Conservation (phyloP, 1,140 invertebrate species). For the Idris sp. region DNA sequence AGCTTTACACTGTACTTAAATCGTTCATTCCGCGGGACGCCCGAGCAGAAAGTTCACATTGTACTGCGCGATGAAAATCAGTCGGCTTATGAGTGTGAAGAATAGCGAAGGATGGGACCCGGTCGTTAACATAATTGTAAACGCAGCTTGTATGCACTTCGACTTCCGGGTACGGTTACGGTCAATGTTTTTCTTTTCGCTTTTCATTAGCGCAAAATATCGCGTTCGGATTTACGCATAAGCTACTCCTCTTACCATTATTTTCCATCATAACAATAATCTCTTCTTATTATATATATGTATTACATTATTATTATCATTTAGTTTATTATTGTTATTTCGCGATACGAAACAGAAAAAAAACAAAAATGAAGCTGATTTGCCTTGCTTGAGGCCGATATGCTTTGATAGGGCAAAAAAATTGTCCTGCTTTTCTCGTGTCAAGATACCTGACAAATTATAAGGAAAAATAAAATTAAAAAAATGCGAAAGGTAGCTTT, state of each 20-base stretch:
- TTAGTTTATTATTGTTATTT: no score
- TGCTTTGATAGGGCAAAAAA: slow-evolving; percentile 38
- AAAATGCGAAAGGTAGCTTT: no score
- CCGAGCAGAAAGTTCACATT: no score
- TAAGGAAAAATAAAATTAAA: no score
- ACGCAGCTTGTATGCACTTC: slow-evolving; percentile 20
- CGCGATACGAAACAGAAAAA: no score
- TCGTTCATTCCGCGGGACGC: slow-evolving; percentile 28
- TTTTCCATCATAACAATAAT: slow-evolving; percentile 7
- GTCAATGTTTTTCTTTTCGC: slow-evolving; percentile 22
- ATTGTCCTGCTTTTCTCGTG: slow-evolving; percentile 15
- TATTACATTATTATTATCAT: no score
- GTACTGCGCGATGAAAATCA: slow-evolving; percentile 32
- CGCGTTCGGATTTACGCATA: neutral
- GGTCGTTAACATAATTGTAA: slow-evolving; percentile 48
- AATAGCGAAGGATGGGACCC: slow-evolving; percentile 14
- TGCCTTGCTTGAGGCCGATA: slow-evolving; percentile 16
- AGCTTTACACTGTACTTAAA: slow-evolving; percentile 41
- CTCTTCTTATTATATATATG: no score
- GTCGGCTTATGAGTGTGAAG: slow-evolving; percentile 3
- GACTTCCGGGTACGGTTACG: slow-evolving; percentile 22
- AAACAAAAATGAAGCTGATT: no score
- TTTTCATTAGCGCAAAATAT: slow-evolving; percentile 32
- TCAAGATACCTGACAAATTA: no score
- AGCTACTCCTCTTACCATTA: no score